Evolutionary conservation across 2,888 invertebrate genomes (phyloP).

Genomic region (Leptinotarsa rubiginosa): DNA sequence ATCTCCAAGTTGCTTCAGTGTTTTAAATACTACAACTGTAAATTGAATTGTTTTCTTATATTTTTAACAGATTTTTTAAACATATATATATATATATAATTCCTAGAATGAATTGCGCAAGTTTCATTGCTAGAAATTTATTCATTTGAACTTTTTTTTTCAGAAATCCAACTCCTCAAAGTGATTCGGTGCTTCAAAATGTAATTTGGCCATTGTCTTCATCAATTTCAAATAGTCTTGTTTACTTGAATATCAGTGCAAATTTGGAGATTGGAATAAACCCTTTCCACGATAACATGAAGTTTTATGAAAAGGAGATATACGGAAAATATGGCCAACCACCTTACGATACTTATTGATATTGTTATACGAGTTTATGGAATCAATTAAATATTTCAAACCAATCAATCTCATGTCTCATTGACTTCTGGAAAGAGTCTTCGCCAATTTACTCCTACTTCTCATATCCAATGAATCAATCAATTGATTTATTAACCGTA

Average conservation of each 20-base stretch:
- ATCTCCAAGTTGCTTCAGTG: too few relatives aligned
- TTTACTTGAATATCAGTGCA: conserved; percentile 33
- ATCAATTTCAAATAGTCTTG: conserved; percentile 21
- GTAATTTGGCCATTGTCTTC: conserved; percentile 35
- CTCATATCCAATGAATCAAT: too few relatives aligned
- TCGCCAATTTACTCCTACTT: too few relatives aligned
- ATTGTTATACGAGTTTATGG: not conserved
- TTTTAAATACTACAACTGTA: too few relatives aligned
- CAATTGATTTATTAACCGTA: too few relatives aligned
- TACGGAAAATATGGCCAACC: conserved; percentile 46
- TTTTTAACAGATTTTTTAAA: too few relatives aligned
- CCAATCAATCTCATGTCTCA: not conserved
- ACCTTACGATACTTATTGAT: conserved; percentile 48
- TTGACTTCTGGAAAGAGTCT: too few relatives aligned
- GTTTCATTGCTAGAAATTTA: too few relatives aligned
- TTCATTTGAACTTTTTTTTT: not conserved
- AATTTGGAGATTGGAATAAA: conserved; percentile 31
- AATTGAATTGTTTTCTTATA: too few relatives aligned
- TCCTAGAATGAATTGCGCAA: too few relatives aligned
- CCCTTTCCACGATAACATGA: conserved; percentile 45
- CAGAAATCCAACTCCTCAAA: conserved; percentile 46
- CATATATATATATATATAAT: too few relatives aligned
- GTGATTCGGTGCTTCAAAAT: conserved; percentile 39
- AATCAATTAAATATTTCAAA: not conserved
- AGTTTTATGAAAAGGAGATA: conserved; percentile 45